Percentiles rank a stretch among this genome's conserved stretches.
These are phyloP conservation scores for Mya arenaria DNA, from an alignment of 1,140 invertebrate species.

Conservation along the genomic window DNA sequence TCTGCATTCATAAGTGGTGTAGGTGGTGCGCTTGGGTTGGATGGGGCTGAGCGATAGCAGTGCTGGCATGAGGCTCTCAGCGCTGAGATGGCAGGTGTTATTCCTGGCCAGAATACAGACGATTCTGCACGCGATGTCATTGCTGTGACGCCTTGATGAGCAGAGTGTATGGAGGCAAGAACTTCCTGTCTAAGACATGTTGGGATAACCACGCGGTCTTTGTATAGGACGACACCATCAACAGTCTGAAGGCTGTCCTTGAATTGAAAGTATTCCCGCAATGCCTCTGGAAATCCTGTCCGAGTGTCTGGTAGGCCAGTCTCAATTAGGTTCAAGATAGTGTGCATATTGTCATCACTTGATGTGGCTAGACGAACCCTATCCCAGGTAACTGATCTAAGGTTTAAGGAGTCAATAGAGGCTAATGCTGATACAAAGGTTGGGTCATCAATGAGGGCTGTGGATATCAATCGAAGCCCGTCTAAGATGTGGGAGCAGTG, in stretches of 20 bases:
- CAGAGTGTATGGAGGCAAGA: constrained; percentile 28
- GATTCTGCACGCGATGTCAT: constrained; percentile 54
- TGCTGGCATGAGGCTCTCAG: background rate
- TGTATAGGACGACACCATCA: constrained; percentile 34
- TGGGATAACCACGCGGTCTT: constrained; percentile 12
- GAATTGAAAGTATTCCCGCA: constrained; percentile 38
- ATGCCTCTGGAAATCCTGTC: background rate
- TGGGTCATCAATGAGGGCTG: background rate
- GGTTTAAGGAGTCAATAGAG: background rate
- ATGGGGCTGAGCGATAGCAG: constrained; percentile 53
- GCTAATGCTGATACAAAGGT: background rate
- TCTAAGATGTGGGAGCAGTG: background rate
- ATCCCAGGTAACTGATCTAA: constrained; percentile 39
- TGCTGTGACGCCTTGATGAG: constrained; percentile 38
- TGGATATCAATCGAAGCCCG: background rate
- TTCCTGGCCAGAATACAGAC: constrained; percentile 56
- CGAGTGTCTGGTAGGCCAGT: constrained; percentile 28
- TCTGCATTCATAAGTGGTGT: constrained; percentile 41
- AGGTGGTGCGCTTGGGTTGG: constrained; percentile 50
- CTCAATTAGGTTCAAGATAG: constrained; percentile 10
- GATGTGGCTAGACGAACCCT: constrained; percentile 6
- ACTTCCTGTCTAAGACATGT: background rate
- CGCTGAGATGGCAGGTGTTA: constrained; percentile 42
- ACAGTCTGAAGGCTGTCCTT: constrained; percentile 18
- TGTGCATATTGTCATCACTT: constrained; percentile 5